Base-by-base conservation (phyloP, 2,888 invertebrate species). In the Polydrusus pterygomalis region DNA sequence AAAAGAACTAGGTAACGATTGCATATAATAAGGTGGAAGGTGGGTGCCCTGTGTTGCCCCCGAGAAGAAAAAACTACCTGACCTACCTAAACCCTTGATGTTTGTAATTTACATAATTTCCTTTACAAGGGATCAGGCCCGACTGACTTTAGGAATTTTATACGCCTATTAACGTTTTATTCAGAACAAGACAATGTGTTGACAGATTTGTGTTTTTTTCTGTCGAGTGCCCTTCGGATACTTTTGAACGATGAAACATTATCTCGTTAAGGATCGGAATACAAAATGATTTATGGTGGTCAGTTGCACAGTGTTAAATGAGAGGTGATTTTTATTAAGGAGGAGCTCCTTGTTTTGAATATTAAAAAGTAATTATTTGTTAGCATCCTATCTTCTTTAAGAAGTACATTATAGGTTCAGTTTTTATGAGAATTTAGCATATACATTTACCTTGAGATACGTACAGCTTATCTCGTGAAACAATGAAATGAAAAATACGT, bases 141-240 rank as follows among this genome's bases (percentile, higher is more conserved):
- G 64, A 43, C 45, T 9, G 34, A 45, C 62, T 40, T 70, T 45
- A 25, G 17, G 72, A 45, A 72, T 65, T 72, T 72, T 72, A 67
- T 72, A 65, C 58, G 72, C 30, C 65, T 54, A 67, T 72, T 65
- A 72, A 47, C 65, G 38, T 72, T 72, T 65, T 65, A 72, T 72
- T 64, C 72, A 56, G 56, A 47, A 72, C 65, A 65, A 65, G 60
- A 72, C 56, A 64, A 58, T 65, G 72, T 72, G 72, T 72, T 72
- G 72, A 72, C 72, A 58, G 65, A 65, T 58, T 56, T 47, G 63
- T 65, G 65, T 64, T 71, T 71, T 71, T 64, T 45, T 56, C 56
- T 17, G 18, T 25, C 34, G 18, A 67, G 38, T 51, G 38, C 40
- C 67, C 54, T 54, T 20, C 38, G 13, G 17, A 30, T 47, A 20